A percentile compares a stretch with the other conserved stretches of the same genome.
Evolutionary conservation across 1,140 invertebrate species (phyloP).

Genomic region (Drosophila simulans): DNA sequence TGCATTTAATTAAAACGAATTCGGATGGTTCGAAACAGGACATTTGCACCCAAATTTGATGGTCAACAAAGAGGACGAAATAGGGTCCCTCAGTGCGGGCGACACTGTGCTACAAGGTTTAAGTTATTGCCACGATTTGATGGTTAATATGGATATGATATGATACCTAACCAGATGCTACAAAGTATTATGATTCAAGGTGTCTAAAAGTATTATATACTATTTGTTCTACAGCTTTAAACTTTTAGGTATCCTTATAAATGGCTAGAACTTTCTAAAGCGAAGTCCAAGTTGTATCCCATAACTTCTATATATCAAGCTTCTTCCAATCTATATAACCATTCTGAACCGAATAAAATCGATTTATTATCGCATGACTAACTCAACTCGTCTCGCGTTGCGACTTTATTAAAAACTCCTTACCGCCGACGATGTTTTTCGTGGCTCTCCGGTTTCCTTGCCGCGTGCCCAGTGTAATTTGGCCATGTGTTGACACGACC

Average conservation of each 20-base stretch:
- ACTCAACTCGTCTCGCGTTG: constrained; percentile 21
- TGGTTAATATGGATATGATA: neutral
- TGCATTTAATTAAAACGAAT: constrained; percentile 59
- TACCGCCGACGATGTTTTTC: constrained; percentile 11
- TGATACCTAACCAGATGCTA: too few species aligned
- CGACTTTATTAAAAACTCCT: constrained; percentile 43
- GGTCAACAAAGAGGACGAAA: constrained; percentile 35
- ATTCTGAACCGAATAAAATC: constrained; percentile 6
- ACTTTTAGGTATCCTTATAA: too few species aligned
- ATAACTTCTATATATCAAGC: neutral
- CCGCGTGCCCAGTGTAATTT: constrained; percentile 65
- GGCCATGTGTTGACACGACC: constrained; percentile 71
- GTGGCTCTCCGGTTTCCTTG: constrained; percentile 25
- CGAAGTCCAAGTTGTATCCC: too few species aligned
- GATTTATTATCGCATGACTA: constrained; percentile 33
- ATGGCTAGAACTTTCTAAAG: too few species aligned
- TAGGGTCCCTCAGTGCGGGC: constrained; percentile 3
- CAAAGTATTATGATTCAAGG: too few species aligned
- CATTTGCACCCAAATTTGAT: constrained; percentile 40
- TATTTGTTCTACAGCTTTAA: too few species aligned
- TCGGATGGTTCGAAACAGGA: constrained; percentile 8
- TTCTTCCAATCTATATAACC: neutral
- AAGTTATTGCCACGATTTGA: too few species aligned
- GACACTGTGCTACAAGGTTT: constrained; percentile 24
- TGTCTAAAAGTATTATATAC: too few species aligned